Conservation (phyloP, 1,140 invertebrate genomes). For the Glomeris maerens region DNA sequence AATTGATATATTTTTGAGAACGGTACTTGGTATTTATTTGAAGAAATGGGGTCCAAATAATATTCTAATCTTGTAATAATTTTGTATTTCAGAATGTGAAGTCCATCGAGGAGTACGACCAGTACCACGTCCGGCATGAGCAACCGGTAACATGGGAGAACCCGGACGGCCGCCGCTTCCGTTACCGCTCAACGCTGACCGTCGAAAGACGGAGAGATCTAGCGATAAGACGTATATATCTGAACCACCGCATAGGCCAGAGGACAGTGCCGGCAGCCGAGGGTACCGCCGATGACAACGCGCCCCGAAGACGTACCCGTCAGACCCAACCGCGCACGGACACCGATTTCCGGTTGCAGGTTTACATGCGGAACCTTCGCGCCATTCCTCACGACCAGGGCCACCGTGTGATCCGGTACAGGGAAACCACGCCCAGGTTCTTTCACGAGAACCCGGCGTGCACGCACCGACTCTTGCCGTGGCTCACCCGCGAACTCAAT, state of each 20-base stretch:
- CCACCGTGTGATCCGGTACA: constrained; percentile 46
- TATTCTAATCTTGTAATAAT: no score
- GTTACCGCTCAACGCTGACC: constrained; percentile 36
- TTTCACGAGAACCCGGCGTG: constrained; percentile 56
- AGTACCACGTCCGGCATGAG: constrained; percentile 47
- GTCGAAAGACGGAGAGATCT: constrained; percentile 37
- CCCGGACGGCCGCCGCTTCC: constrained; percentile 16
- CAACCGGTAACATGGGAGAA: constrained; percentile 12
- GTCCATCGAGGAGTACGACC: constrained; percentile 71
- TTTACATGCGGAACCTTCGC: constrained; percentile 64
- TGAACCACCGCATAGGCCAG: constrained; percentile 5
- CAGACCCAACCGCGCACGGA: constrained; percentile 13
- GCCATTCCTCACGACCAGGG: constrained; percentile 41
- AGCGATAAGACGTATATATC: constrained; percentile 38
- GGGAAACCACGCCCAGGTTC: constrained; percentile 58
- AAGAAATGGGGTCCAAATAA: no score
- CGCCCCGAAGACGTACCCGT: constrained; percentile 14
- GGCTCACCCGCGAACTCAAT: constrained; percentile 72
- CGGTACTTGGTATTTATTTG: no score
- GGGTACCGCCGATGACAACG: background rate
- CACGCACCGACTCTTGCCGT: constrained; percentile 64
- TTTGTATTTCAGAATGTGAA: constrained; percentile 84
- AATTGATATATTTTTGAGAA: no score
- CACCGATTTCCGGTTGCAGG: constrained; percentile 43
- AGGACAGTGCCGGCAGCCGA: background rate